phyloP scores from a whole-genome alignment of 2,888 invertebrate species.

The Lasioglossum pauxillum region DNA sequence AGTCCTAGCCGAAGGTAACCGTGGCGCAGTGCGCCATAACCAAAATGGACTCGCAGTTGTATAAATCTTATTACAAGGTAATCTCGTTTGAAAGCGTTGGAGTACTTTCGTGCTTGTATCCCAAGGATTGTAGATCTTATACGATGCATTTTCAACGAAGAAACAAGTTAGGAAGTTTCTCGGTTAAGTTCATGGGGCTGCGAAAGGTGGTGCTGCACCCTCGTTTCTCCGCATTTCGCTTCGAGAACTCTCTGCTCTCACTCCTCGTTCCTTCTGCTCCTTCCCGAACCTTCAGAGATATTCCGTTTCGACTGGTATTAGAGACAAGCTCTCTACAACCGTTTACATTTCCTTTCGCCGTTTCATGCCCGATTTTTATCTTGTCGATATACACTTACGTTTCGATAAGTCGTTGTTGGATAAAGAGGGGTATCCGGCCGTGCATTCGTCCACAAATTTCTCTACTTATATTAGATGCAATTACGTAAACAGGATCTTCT shows the following conservation, averaged over 20 bases:
- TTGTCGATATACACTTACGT: background rate
- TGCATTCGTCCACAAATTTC: no score
- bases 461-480: no score
- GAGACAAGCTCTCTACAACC: background rate
- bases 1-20: slow-evolving; percentile 13
- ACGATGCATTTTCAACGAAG: slow-evolving; percentile 47
- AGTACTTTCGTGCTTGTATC: slow-evolving; percentile 36
- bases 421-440: background rate
- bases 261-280: background rate
- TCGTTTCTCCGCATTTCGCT: slow-evolving; percentile 22
- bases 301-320: background rate
- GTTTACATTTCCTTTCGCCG: background rate
- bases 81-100: slow-evolving; percentile 45
- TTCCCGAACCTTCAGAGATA: background rate
- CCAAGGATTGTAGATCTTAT: slow-evolving; percentile 32
- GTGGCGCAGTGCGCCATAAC: background rate
- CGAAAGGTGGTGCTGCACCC: background rate
- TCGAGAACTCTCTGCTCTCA: background rate
- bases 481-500: no score
- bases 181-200: slow-evolving; percentile 45
- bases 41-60: slow-evolving; percentile 20
- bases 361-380: background rate
- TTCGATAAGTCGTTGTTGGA: background rate
- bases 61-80: slow-evolving; percentile 56
- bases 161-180: slow-evolving; percentile 57